Base-by-base conservation (phyloP, 1,140 invertebrate species). In the Ips typographus region DNA sequence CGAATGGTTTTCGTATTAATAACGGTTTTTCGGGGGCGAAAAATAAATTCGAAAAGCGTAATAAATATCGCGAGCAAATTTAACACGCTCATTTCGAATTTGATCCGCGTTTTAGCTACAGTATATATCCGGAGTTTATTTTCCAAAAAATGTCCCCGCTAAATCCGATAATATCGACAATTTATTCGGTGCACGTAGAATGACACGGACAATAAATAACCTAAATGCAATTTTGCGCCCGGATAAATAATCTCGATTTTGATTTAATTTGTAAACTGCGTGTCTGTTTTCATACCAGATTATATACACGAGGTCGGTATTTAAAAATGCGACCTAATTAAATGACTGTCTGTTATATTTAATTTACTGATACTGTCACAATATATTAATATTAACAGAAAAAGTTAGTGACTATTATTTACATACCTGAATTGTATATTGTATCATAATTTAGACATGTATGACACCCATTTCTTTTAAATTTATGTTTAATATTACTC, bases 91-190 rank as follows among this genome's bases (percentile, higher is more conserved):
- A 61, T 61, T 47, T 43, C 6, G 38, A 38, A 61, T 61, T 61
- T 61, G 59, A 61, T 61, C 42, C 59, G 39, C 42, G 41, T 47
- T 61, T 44, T 61, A 49, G 22, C 22, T 22, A 39, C 59, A 47
- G 43, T 44, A n/a, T 61, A 37, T 61, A 61, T 61, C 42, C 42
- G 40, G 41, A 61, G 59, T 61, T 61, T 61, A 61, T 61, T 61
- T 61, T 43, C 59, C 43, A 61, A 61, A 61, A 49, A 22, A 61
- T 58, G 3, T 41, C 38, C 40, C 41, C 4, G 42, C 43, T 61
- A 61, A 61, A 44, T 61, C 59, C 38, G 59, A 61, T 61, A 61
- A 61, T 41, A 59, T 41, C 57, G 53, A 56, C 40, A 40, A 59
- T 59, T 59, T 59, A 59, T 59, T 59, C 40, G 2, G 38, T 42